phyloP scores from a whole-genome alignment of 2,888 invertebrate genomes.

The Marronus borbonicus region DNA sequence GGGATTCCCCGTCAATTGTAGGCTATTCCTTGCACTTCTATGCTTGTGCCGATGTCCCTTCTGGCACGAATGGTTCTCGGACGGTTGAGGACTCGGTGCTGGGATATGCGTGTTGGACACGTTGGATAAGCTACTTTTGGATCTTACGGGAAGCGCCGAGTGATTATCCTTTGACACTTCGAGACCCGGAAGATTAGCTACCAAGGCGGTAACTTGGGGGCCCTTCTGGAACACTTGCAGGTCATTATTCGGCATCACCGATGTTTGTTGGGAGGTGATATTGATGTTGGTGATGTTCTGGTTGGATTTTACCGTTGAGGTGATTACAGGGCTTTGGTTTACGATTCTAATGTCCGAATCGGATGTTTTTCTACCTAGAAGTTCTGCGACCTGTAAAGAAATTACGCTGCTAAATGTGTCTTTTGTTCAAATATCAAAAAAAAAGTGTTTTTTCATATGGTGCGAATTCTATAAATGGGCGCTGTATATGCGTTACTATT shows the following conservation, averaged over 20 bases:
- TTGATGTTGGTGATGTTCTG: conserved; percentile 82
- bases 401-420: background rate
- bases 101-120: conserved; percentile 74
- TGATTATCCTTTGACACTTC: conserved; percentile 68
- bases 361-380: conserved; percentile 71
- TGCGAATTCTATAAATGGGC: too few species aligned
- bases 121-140: conserved; percentile 72
- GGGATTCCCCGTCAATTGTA: conserved; percentile 71
- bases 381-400: conserved; percentile 66
- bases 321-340: conserved; percentile 64
- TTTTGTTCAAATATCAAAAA: too few species aligned
- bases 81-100: conserved; percentile 62
- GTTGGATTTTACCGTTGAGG: conserved; percentile 74
- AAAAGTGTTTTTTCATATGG: too few species aligned
- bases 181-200: conserved; percentile 77
- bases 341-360: conserved; percentile 62
- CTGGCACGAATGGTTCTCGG: conserved; percentile 62
- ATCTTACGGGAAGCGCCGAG: conserved; percentile 70
- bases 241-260: conserved; percentile 63
- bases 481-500: background rate
- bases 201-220: conserved; percentile 83
- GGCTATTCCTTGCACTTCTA: conserved; percentile 61
- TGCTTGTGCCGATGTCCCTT: conserved; percentile 64
- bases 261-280: conserved; percentile 75
- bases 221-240: conserved; percentile 82